phyloP scores from a whole-genome alignment of 2,113 vertebrate genomes.

The Trogon melanurus region DNA sequence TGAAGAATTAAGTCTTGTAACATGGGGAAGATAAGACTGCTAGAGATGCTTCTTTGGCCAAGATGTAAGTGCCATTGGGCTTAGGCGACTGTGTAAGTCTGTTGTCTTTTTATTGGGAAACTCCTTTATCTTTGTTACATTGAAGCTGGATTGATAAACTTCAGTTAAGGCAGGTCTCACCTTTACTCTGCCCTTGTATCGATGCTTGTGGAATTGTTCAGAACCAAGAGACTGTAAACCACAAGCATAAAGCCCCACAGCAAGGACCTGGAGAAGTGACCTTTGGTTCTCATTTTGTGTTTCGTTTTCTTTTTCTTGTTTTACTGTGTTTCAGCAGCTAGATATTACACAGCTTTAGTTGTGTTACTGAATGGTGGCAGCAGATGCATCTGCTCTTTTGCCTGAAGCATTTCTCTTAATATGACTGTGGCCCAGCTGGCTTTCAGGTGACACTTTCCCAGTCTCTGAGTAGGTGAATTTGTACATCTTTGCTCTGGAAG shows the following conservation, averaged over 20 bases:
- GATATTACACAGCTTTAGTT: neutral
- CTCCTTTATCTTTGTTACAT: neutral
- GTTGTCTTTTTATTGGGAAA: neutral
- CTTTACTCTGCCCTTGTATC: neutral
- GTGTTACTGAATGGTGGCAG: neutral
- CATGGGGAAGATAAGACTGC: neutral
- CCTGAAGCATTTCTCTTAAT: neutral
- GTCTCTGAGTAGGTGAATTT: neutral
- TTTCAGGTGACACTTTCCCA: neutral
- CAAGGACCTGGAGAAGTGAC: neutral
- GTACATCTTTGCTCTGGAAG: neutral
- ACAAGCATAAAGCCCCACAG: neutral
- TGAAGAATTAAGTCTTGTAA: neutral
- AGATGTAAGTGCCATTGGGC: neutral
- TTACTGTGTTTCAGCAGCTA: neutral
- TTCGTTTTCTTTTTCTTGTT: neutral
- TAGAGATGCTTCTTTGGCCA: neutral
- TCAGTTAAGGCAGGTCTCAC: neutral
- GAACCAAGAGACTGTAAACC: neutral
- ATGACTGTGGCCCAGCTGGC: neutral
- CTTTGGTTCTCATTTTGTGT: neutral
- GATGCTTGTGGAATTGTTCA: neutral
- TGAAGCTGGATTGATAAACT: neutral
- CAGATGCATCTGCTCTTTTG: neutral
- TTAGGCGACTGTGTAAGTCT: neutral